phyloP scores from a whole-genome alignment of 2,888 invertebrate genomes.

The Taphrorychus bicolor region DNA sequence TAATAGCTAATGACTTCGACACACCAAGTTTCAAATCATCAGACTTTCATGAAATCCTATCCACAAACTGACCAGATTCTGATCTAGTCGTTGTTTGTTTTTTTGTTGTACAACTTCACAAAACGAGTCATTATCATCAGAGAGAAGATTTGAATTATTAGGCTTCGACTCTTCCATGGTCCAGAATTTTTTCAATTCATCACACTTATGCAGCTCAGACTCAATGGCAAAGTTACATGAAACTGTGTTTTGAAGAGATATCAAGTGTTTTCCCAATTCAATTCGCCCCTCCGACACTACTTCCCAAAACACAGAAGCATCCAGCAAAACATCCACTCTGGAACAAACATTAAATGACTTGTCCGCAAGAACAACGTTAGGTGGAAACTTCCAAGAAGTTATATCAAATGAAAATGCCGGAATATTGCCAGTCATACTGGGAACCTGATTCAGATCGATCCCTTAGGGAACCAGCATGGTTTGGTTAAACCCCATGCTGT shows the following conservation, averaged over 20 bases:
- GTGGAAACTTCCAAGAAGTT: neutral
- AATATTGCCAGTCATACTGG: neutral
- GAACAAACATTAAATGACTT: neutral
- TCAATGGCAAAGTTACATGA: too few species aligned
- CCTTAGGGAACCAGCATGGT: too few species aligned
- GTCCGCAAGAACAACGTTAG: neutral
- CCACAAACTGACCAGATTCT: neutral
- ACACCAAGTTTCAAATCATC: neutral
- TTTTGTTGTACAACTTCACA: too few species aligned
- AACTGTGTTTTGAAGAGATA: neutral
- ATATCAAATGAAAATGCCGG: neutral
- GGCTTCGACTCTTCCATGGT: neutral
- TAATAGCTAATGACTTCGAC: neutral
- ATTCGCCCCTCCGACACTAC: neutral
- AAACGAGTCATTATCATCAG: neutral
- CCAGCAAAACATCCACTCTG: neutral
- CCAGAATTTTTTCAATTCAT: neutral
- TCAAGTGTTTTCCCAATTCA: neutral
- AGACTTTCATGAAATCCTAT: neutral
- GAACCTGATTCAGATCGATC: too few species aligned
- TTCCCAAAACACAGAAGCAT: neutral
- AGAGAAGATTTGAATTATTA: neutral
- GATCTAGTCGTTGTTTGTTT: too few species aligned
- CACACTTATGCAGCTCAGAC: neutral
- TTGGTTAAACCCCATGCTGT: too few species aligned